Evolutionary conservation across 2,113 vertebrate species (phyloP).

Genomic region (Psilopsiagon aymara): DNA sequence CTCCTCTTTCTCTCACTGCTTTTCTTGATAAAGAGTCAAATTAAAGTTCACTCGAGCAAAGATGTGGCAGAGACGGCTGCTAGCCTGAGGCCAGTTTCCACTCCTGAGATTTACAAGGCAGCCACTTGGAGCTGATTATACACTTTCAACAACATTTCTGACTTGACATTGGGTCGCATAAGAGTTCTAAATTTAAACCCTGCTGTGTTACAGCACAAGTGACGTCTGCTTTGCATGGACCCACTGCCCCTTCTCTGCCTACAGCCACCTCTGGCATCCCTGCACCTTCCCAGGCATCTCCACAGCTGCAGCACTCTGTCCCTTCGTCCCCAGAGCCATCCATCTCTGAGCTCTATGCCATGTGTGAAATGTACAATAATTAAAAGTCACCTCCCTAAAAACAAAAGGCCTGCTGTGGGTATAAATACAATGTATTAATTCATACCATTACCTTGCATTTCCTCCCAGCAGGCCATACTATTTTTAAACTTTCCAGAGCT

Average conservation of each 20-base stretch:
- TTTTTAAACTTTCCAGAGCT: slow-evolving; percentile 65
- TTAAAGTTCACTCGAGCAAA: slow-evolving; percentile 58
- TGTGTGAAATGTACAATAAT: neutral
- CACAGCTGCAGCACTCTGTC: neutral
- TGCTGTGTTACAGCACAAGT: neutral
- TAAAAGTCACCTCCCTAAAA: slow-evolving; percentile 7
- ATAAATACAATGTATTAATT: slow-evolving; percentile 51
- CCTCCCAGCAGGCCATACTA: slow-evolving; percentile 34
- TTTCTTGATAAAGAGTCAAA: slow-evolving; percentile 61
- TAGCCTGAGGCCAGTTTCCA: slow-evolving; percentile 57
- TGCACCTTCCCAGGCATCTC: neutral
- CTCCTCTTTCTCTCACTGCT: neutral
- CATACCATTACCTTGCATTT: slow-evolving; percentile 28
- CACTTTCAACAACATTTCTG: slow-evolving; percentile 38
- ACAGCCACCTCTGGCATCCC: neutral
- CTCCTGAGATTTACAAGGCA: slow-evolving; percentile 62
- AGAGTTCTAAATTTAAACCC: slow-evolving; percentile 46
- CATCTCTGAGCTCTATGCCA: neutral
- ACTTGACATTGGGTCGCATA: slow-evolving; percentile 4
- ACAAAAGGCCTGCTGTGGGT: neutral
- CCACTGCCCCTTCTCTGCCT: neutral
- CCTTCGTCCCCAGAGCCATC: neutral
- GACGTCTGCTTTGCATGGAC: neutral
- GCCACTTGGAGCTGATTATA: slow-evolving; percentile 50
- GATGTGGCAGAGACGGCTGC: neutral